Conservation (phyloP, 2,888 invertebrate genomes). For the Lasioglossum figueresi region DNA sequence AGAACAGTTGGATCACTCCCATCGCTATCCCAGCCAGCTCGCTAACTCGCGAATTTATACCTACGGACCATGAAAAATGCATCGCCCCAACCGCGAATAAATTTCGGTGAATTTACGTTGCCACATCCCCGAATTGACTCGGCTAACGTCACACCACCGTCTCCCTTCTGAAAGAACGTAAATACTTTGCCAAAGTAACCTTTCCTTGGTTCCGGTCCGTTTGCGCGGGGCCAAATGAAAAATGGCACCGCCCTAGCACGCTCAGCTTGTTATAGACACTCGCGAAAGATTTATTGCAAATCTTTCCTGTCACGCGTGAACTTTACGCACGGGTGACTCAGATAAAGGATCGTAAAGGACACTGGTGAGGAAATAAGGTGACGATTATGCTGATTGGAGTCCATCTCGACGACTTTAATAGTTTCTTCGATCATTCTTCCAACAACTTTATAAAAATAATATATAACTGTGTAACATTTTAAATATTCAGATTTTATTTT, state of each 20-base stretch:
- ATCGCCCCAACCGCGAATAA: conserved; percentile 68
- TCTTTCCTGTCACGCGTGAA: conserved; percentile 9
- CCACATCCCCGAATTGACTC: conserved; percentile 35
- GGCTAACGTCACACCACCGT: not conserved
- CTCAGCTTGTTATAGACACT: not conserved
- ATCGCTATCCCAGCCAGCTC: conserved; percentile 1
- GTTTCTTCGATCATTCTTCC: not conserved
- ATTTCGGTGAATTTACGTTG: conserved; percentile 67
- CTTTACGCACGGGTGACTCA: not conserved
- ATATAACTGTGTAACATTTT: not conserved
- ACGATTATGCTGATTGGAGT: not conserved
- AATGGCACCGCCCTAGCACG: conserved; percentile 24
- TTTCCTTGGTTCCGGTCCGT: not conserved
- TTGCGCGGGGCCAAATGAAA: conserved; percentile 30
- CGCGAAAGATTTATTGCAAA: not conserved
- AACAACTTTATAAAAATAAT: not conserved
- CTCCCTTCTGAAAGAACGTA: conserved; percentile 31
- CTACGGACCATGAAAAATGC: conserved; percentile 66
- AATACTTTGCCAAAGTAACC: conserved; percentile 53
- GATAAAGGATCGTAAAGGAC: not conserved
- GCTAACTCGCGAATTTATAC: conserved; percentile 64
- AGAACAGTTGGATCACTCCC: not conserved
- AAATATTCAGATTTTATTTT: too few species aligned
- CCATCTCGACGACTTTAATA: not conserved
- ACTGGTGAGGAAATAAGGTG: not conserved